Evolutionary conservation across 2,797 vertebrate genomes (phyloP), one percentile per base, ranked within the genome.

Genomic region (Discoglossus pictus): DNA sequence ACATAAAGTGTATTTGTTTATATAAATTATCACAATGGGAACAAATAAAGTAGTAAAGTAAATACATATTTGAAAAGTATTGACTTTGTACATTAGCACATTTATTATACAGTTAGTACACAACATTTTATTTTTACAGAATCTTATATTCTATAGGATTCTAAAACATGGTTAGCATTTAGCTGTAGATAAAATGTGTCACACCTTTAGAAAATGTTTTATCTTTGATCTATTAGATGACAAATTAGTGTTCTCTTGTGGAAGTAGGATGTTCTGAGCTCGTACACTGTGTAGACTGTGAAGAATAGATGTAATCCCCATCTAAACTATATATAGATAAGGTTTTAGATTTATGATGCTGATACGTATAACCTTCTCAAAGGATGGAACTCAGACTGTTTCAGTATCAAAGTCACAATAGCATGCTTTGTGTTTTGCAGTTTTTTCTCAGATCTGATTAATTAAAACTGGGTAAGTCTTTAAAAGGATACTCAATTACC

Each of bases 291-390:
- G 17, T 35, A 69, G 34, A 47, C 13, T 40, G n/a, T 47, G 67
- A 62, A 54, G 36, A 69, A 69, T 62, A 55, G 42, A 38, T 54
- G 50, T 54, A 48, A 69, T 69, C 59, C 67, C 31, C 40, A 39
- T 67, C n/a, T 36, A 47, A 48, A 46, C 40, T 7, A 40, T 27
- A n/a, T n/a, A 47, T 21, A 55, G 67, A 62, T 55, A 69, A 40
- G 64, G 20, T 59, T 43, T 25, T 31, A 67, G 59, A 69, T 69
- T 47, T 48, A 38, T 44, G 8, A 61, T 43, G 31, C 36, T 67
- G 64, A 68, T 68, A 68, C n/a, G 46, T 48, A 31, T 21, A 65
- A 18, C 42, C 4, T 24, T 55, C 42, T 35, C 12, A 46, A 43
- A 65, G 8, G 27, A 8, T 8, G 4, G 27, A 31, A 31, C 4